Percentiles rank a stretch among this genome's conserved stretches.
Evolutionary conservation across 2,888 invertebrate species (phyloP).

Genomic region (Drosophila dives): DNA sequence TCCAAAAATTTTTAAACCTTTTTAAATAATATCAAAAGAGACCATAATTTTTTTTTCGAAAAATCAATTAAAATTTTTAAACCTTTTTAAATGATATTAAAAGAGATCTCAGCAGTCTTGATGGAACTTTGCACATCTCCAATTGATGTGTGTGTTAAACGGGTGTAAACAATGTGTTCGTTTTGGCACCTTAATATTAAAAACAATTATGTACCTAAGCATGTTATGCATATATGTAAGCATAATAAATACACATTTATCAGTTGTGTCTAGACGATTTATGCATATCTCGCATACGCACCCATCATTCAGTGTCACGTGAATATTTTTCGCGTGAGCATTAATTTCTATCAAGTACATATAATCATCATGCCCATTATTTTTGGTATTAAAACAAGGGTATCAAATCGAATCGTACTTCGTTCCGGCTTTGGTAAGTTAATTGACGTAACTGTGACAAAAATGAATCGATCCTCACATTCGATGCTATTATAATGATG

Average conservation of each 20-base stretch:
- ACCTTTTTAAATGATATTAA: background rate
- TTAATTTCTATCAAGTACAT: slow-evolving; percentile 2
- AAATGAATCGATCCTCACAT: background rate
- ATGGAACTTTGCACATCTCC: background rate
- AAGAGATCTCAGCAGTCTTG: background rate
- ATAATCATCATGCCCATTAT: background rate
- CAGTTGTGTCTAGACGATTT: background rate
- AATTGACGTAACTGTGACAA: background rate
- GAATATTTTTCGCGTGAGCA: slow-evolving; percentile 8
- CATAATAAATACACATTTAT: slow-evolving; percentile 23
- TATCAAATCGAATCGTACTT: background rate
- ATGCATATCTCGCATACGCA: slow-evolving; percentile 8
- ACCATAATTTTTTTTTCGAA: background rate
- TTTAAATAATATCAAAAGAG: background rate
- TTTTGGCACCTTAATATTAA: slow-evolving; percentile 56
- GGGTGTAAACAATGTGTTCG: slow-evolving; percentile 5
- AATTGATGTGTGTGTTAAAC: background rate
- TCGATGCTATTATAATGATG: background rate
- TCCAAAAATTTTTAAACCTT: background rate
- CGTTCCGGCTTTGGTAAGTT: background rate
- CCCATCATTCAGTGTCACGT: slow-evolving; percentile 22
- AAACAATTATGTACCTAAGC: slow-evolving; percentile 2
- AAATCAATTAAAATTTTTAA: background rate
- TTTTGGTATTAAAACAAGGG: background rate
- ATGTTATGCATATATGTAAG: background rate